Base-by-base conservation (phyloP, 2,797 vertebrate genomes). In the Eremophila alpestris region DNA sequence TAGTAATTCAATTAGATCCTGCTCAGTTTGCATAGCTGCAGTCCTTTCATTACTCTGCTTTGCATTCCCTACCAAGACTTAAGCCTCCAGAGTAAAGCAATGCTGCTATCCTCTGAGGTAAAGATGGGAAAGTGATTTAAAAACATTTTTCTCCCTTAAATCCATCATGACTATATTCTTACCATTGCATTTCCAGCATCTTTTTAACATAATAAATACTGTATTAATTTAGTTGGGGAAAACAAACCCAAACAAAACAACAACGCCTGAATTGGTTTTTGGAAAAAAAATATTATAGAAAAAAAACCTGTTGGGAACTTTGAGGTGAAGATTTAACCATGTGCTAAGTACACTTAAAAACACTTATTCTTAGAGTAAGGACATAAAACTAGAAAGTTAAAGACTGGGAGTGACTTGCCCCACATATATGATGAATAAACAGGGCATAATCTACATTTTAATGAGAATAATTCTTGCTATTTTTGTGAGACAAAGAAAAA, bases 1-100 rank as follows among this genome's bases (percentile, higher is more conserved):
- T 96, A 93, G 74, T 90, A 95, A 95, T 97, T 96, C 94, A 96
- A 69, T 96, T 97, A 97, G 90, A 95, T 90, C 80, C 62, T 88
- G 30, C 60, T 96, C 59, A 74, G 52, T 95, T 93, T 97, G 85
- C 80, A 56, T 83, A 95, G 74, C 67, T 95, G 81, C 69, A 93
- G 89, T 75, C 67, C 43, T 93, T 64, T 78, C 41, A 93, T 93
- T 29, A 17, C 48, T 83, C 56, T 68, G 5, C 32, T 79, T 88
- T 91, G 21, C 41, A 69, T 77, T 90, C 71, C 52, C 36, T 68
- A 48, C 21, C 24, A 60, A 87, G 55, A 38, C 38, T 87, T 34
- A 85, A 34, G 10, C 16, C 51, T n/a, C 49, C 62, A 21, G 45
- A 86, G 38, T 85, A 94, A 79, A 90, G n/a, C 26, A 75, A 4